Evolutionary conservation across 2,113 vertebrate genomes (phyloP).

Genomic region (Meles meles): DNA sequence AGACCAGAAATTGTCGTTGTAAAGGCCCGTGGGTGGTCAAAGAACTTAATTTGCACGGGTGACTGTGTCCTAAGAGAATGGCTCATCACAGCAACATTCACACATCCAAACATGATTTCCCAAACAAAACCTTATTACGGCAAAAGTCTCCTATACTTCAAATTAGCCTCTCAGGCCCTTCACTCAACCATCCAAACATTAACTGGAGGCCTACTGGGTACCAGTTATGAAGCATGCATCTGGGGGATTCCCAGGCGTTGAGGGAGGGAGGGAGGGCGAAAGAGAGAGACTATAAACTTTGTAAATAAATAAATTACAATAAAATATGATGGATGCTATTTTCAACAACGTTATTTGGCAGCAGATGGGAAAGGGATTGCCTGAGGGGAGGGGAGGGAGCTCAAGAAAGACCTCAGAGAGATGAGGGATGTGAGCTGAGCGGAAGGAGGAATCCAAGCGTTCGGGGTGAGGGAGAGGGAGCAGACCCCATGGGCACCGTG

Average conservation of each 20-base stretch:
- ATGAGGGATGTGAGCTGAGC: not conserved
- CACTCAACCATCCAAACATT: not conserved
- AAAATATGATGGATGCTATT: not conserved
- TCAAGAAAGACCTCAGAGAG: not conserved
- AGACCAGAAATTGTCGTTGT: not conserved
- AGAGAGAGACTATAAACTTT: not conserved
- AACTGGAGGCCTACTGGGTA: not conserved
- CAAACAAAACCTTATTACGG: not conserved
- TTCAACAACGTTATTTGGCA: not conserved
- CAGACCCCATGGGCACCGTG: not conserved
- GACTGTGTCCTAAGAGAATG: slow-evolving; percentile 4
- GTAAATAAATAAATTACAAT: not conserved
- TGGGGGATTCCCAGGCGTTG: not conserved
- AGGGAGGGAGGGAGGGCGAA: not conserved
- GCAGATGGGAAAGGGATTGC: not conserved
- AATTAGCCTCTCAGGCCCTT: not conserved
- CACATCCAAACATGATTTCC: not conserved
- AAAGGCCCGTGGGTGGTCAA: not conserved
- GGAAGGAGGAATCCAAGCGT: not conserved
- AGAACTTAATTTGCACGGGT: not conserved
- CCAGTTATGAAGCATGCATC: not conserved
- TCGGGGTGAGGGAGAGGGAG: not conserved
- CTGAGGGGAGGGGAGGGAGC: not conserved
- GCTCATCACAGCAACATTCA: not conserved
- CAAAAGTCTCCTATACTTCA: not conserved